These are phyloP conservation scores for Pomatostomus ruficeps DNA, from an alignment of 2,113 vertebrate species.

Conservation along the genomic window DNA sequence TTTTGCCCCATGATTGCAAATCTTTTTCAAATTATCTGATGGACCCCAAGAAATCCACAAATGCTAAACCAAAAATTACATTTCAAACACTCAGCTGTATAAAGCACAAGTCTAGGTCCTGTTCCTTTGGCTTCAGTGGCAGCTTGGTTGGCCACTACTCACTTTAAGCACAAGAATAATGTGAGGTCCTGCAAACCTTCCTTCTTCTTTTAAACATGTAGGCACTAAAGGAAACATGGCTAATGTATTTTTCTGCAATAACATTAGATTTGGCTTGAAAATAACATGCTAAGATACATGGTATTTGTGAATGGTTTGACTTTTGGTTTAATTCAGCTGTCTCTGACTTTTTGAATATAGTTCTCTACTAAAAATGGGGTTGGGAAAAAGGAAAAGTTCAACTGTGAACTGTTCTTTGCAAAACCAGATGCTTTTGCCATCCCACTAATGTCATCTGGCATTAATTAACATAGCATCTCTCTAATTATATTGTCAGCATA, in stretches of 20 bases:
- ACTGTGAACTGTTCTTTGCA: constrained; percentile 2
- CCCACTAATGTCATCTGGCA: constrained; percentile 25
- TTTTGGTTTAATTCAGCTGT: not conserved
- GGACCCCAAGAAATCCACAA: not conserved
- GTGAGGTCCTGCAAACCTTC: not conserved
- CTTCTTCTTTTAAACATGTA: not conserved
- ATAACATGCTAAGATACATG: not conserved
- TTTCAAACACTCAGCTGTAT: not conserved
- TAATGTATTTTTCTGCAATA: not conserved
- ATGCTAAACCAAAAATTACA: not conserved
- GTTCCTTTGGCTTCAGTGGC: not conserved
- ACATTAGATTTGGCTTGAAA: not conserved
- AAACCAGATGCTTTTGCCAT: constrained; percentile 1
- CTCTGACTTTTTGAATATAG: not conserved
- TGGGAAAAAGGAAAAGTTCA: not conserved
- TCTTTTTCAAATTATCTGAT: not conserved
- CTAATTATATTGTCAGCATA: constrained; percentile 50
- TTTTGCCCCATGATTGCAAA: not conserved
- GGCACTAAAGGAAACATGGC: not conserved
- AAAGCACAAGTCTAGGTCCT: not conserved
- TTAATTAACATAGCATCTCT: constrained; percentile 37
- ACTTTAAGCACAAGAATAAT: not conserved
- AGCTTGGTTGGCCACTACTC: not conserved
- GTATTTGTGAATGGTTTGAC: not conserved
- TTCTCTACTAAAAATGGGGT: not conserved